Percentiles rank a stretch among this genome's conserved stretches.
Evolutionary conservation across 1,140 invertebrate species (phyloP).

Genomic region (Pogonomyrmex barbatus): DNA sequence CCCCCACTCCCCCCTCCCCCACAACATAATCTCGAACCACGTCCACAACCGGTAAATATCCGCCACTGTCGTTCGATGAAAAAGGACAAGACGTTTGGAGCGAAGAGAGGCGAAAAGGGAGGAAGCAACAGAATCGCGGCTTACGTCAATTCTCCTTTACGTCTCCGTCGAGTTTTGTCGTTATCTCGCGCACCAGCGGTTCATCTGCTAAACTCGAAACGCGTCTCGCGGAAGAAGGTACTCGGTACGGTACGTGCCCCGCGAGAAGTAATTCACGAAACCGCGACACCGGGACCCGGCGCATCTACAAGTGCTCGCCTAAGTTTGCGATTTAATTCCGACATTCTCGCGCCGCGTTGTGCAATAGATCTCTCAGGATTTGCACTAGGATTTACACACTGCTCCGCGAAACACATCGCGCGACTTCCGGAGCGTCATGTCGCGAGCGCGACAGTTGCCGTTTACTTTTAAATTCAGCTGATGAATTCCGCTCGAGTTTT

Average conservation of each 20-base stretch:
- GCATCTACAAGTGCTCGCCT: not conserved
- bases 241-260: not conserved
- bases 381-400: too few relatives aligned
- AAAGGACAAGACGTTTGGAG: not conserved
- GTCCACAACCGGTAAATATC: slow-evolving; percentile 73
- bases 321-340: slow-evolving; percentile 39
- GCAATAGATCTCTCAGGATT: not conserved
- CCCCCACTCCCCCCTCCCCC: slow-evolving; percentile 31
- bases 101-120: not conserved
- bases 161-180: not conserved
- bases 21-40: slow-evolving; percentile 59
- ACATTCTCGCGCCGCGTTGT: too few relatives aligned
- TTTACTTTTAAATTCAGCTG: not conserved
- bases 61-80: slow-evolving; percentile 44
- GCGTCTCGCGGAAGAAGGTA: not conserved
- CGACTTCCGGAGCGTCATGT: not conserved
- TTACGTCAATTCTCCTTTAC: slow-evolving; percentile 50
- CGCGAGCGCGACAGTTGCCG: not conserved
- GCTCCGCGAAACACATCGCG: not conserved
- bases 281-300: not conserved
- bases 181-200: slow-evolving; percentile 5
- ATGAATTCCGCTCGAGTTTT: not conserved
- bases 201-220: slow-evolving; percentile 28
- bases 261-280: slow-evolving; percentile 4
- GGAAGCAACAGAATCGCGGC: slow-evolving; percentile 4